phyloP scores from a whole-genome alignment of 2,888 invertebrate species.

The Tenthredo mesomela region DNA sequence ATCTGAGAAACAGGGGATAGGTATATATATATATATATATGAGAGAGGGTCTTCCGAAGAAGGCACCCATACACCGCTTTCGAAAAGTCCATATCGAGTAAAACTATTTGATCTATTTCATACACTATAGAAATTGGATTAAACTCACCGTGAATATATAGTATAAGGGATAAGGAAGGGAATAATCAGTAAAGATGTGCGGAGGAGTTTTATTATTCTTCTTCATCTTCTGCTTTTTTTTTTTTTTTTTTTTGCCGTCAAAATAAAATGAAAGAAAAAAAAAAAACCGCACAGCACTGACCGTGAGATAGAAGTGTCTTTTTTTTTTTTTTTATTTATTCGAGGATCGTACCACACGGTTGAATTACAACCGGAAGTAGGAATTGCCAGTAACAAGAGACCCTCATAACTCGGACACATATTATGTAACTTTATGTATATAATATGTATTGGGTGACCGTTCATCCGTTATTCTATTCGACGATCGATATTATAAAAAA shows the following conservation, averaged over 20 bases:
- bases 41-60: background rate
- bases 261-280: background rate
- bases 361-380: conserved; percentile 42
- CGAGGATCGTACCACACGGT: background rate
- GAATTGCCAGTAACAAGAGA: conserved; percentile 46
- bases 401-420: conserved; percentile 37
- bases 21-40: too few relatives aligned
- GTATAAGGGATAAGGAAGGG: too few relatives aligned
- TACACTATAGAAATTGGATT: conserved; percentile 56
- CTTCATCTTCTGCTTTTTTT: too few relatives aligned
- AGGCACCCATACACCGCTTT: background rate
- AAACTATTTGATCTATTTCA: conserved; percentile 59
- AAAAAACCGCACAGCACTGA: background rate
- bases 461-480: background rate
- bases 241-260: too few relatives aligned
- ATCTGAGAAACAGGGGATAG: background rate
- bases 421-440: conserved; percentile 40
- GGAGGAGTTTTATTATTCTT: background rate
- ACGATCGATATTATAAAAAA: conserved; percentile 4
- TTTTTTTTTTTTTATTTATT: too few relatives aligned
- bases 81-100: conserved; percentile 52
- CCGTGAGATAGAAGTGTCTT: conserved; percentile 1
- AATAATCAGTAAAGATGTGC: background rate
- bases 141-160: conserved; percentile 44
- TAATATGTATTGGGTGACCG: background rate